Conservation (phyloP, 2,888 invertebrate genomes). For the Cheilosia vulpina region DNA sequence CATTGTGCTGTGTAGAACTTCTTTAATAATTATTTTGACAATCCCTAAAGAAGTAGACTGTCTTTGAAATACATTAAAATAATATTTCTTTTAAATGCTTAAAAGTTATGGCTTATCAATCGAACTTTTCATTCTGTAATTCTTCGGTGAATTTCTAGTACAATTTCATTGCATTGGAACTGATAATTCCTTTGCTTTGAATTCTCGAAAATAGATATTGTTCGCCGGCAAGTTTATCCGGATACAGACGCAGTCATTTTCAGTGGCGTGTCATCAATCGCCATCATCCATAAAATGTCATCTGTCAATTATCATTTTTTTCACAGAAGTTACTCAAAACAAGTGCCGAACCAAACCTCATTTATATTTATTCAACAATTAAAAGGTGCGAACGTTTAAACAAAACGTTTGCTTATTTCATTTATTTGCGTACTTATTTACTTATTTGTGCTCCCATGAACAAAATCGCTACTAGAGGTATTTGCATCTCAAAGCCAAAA, state of each 20-base stretch:
- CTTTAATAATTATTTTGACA: background rate
- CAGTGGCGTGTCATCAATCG: background rate
- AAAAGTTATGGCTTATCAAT: too few species aligned
- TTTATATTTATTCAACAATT: slow-evolving; percentile 41
- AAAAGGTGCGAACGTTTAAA: slow-evolving; percentile 50
- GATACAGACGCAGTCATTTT: too few species aligned
- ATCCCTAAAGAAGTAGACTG: background rate
- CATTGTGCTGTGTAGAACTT: background rate
- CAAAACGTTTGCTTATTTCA: slow-evolving; percentile 36
- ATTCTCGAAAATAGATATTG: too few species aligned
- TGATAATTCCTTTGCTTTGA: too few species aligned
- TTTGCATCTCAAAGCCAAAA: slow-evolving; percentile 12
- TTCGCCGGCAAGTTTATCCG: too few species aligned
- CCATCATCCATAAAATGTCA: slow-evolving; percentile 18
- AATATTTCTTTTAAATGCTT: background rate
- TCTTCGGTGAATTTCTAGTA: too few species aligned
- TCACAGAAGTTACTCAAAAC: slow-evolving; percentile 10
- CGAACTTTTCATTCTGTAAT: too few species aligned
- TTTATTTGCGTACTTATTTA: slow-evolving; percentile 47
- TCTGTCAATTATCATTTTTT: slow-evolving; percentile 35
- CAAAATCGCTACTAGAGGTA: slow-evolving; percentile 35
- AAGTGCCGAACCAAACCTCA: slow-evolving; percentile 1
- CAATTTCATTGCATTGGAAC: too few species aligned
- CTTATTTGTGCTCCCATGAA: slow-evolving; percentile 71
- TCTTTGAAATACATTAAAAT: too few species aligned